Conservation (phyloP, 2,888 invertebrate species). For the Polydrusus cervinus region DNA sequence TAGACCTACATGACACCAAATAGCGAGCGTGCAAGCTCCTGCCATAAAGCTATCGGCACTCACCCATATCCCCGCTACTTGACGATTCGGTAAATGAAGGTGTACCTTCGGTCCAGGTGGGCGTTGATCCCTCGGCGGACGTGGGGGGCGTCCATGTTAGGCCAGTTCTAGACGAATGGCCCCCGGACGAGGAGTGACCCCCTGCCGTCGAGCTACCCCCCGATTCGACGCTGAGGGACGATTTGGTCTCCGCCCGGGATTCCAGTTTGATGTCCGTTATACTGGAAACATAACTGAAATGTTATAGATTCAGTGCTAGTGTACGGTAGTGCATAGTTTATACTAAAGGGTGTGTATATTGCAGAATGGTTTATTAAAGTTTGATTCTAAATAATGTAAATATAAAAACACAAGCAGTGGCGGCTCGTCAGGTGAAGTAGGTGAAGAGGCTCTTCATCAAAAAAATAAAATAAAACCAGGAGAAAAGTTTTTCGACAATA, state of each 20-base stretch:
- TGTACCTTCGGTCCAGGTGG: constrained; percentile 99
- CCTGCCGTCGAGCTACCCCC: constrained; percentile 69
- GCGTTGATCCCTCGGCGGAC: constrained; percentile 91
- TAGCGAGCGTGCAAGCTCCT: constrained; percentile 40
- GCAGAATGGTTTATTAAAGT: too few relatives aligned
- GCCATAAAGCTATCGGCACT: constrained; percentile 67
- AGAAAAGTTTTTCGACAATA: too few relatives aligned
- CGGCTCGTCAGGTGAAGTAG: too few relatives aligned
- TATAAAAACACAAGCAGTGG: too few relatives aligned
- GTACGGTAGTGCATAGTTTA: constrained; percentile 6
- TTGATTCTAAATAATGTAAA: too few relatives aligned
- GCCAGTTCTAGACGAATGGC: constrained; percentile 74
- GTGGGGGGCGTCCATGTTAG: constrained; percentile 89
- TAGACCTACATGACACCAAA: constrained; percentile 26
- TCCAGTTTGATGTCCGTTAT: constrained; percentile 84
- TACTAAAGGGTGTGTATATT: too few relatives aligned
- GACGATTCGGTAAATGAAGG: constrained; percentile 98
- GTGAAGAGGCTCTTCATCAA: too few relatives aligned
- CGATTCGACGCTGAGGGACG: constrained; percentile 78
- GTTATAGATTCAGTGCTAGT: constrained; percentile 14
- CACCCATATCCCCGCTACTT: constrained; percentile 91
- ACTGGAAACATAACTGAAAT: constrained; percentile 68
- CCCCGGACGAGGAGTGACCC: constrained; percentile 72
- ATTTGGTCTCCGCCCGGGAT: constrained; percentile 75
- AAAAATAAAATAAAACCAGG: too few relatives aligned